These are phyloP conservation scores for Pandemis corylana DNA, from an alignment of 2,888 invertebrate genomes.

Conservation along the genomic window DNA sequence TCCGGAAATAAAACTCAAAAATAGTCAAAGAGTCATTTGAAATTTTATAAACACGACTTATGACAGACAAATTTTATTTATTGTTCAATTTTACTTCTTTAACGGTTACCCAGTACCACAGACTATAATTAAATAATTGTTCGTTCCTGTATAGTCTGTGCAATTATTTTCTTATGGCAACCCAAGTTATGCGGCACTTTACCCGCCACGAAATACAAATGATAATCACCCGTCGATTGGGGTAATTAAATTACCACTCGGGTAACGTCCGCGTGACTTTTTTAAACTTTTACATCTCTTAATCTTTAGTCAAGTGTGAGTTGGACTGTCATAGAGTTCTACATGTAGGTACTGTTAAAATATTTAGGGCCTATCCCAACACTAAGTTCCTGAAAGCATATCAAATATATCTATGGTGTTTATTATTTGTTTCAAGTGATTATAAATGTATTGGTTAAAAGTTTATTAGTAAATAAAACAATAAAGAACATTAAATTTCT, in stretches of 20 bases:
- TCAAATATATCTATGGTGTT: too few species aligned
- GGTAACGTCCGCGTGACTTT: not conserved
- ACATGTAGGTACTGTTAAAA: too few species aligned
- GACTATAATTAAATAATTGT: not conserved
- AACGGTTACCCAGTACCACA: not conserved
- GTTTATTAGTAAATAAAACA: too few species aligned
- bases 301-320: not conserved
- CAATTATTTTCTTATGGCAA: slow-evolving; percentile 12
- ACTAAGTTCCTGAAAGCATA: too few species aligned
- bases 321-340: too few species aligned
- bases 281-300: not conserved
- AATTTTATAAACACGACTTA: too few species aligned
- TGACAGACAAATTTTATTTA: not conserved
- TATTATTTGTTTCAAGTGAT: too few species aligned
- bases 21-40: too few species aligned
- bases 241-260: not conserved
- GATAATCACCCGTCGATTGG: not conserved
- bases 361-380: too few species aligned
- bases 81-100: not conserved
- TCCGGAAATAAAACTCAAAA: too few species aligned
- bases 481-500: too few species aligned
- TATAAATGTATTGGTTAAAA: too few species aligned
- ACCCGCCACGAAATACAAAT: not conserved
- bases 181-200: slow-evolving; percentile 4
- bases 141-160: not conserved